Conservation (phyloP, 30 jellyfish, hydroid and myxozoan species). For the Cassiopea xamachana region DNA sequence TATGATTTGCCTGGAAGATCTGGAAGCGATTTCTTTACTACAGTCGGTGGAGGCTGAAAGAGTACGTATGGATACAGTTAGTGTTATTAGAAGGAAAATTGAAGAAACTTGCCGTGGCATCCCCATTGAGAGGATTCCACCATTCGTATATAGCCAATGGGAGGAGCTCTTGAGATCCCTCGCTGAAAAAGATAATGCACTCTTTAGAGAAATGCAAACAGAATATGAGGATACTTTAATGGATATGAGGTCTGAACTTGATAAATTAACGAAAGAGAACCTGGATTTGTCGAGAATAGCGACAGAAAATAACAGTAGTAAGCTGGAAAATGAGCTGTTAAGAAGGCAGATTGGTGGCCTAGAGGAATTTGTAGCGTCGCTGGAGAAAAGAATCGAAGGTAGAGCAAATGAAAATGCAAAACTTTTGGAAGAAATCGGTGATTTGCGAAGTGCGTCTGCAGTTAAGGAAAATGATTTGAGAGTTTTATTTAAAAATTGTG, state of each 20-base stretch:
- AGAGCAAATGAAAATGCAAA: conserved; percentile 46
- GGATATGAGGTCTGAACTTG: conserved; percentile 39
- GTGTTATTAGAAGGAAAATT: conserved; percentile 35
- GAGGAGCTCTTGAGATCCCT: conserved; percentile 12
- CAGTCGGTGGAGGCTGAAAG: conserved; percentile 30
- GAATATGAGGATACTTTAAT: conserved; percentile 7
- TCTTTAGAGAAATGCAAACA: conserved; percentile 10
- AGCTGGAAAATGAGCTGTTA: conserved; percentile 40
- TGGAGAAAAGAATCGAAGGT: conserved; percentile 46
- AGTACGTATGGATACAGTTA: conserved; percentile 9
- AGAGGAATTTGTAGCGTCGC: conserved; percentile 48
- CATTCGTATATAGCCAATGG: conserved; percentile 52
- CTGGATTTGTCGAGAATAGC: conserved; percentile 24
- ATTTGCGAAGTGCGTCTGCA: conserved; percentile 18
- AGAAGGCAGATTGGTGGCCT: conserved; percentile 50
- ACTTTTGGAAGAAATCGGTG: conserved; percentile 16
- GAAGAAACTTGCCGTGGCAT: conserved; percentile 44
- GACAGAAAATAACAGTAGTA: conserved; percentile 8
- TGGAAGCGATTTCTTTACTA: conserved; percentile 24
- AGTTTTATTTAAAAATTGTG: background rate
- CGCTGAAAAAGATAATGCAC: conserved; percentile 8
- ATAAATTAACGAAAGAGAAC: conserved; percentile 20
- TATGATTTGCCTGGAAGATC: background rate
- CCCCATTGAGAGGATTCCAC: conserved; percentile 53
- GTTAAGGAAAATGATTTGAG: conserved; percentile 11